phyloP scores from a whole-genome alignment of 2,888 invertebrate genomes.

The Drosophila robusta region DNA sequence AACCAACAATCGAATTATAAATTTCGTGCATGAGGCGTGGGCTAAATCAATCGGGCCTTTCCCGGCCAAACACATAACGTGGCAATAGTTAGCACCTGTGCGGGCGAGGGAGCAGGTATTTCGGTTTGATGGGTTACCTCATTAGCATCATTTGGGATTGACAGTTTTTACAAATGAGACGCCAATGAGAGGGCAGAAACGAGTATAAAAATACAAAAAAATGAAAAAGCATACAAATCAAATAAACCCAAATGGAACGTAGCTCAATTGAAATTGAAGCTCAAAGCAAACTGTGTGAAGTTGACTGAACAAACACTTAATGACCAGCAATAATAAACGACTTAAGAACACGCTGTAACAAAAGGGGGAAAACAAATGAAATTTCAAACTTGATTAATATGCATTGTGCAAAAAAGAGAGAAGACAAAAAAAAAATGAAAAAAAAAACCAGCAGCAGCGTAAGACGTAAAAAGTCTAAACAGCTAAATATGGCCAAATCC shows the following conservation, averaged over 20 bases:
- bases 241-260: slow-evolving; percentile 12
- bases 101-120: background rate
- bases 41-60: slow-evolving; percentile 27
- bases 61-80: slow-evolving; percentile 21
- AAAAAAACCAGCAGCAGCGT: background rate
- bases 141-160: slow-evolving; percentile 49
- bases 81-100: slow-evolving; percentile 20
- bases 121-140: slow-evolving; percentile 26
- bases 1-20: slow-evolving; percentile 12
- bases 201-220: slow-evolving; percentile 9
- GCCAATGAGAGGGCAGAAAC: slow-evolving; percentile 45
- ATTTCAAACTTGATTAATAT: slow-evolving; percentile 30
- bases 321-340: slow-evolving; percentile 35
- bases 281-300: slow-evolving; percentile 7
- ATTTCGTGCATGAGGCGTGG: slow-evolving; percentile 23
- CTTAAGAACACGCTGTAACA: slow-evolving; percentile 37
- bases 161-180: slow-evolving; percentile 46
- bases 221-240: background rate
- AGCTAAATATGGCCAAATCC: slow-evolving; percentile 31
- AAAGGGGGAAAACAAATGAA: background rate
- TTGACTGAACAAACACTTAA: slow-evolving; percentile 46
- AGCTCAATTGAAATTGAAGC: slow-evolving; percentile 39
- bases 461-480: slow-evolving; percentile 37
- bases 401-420: slow-evolving; percentile 8
- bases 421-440: background rate